A percentile compares a stretch with the other conserved stretches of the same genome.
Conservation (phyloP, 2,888 invertebrate species). For the Megamerina dolium region DNA sequence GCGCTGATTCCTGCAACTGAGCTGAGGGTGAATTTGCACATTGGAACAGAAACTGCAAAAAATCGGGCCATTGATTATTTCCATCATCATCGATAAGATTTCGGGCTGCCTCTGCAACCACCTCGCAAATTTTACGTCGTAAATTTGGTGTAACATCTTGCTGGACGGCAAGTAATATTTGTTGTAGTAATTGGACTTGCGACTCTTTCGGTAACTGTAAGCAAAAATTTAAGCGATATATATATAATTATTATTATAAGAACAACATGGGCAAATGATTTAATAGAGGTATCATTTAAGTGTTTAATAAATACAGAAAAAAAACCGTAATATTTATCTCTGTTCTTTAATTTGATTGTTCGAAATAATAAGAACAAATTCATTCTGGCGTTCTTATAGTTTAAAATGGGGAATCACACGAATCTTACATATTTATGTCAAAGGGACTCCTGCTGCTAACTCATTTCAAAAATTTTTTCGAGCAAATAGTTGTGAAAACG, state of each 20-base stretch:
- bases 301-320: too few relatives aligned
- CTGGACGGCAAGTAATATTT: conserved; percentile 78
- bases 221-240: conserved; percentile 1
- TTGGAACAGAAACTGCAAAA: conserved; percentile 90
- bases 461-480: too few relatives aligned
- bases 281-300: too few relatives aligned
- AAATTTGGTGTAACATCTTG: conserved; percentile 73
- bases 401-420: too few relatives aligned
- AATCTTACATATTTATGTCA: too few relatives aligned
- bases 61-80: conserved; percentile 94
- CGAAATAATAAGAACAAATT: too few relatives aligned
- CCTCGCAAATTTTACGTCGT: conserved; percentile 90
- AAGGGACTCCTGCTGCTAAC: too few relatives aligned
- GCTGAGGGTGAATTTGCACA: conserved; percentile 81
- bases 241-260: not conserved
- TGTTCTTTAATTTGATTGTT: too few relatives aligned
- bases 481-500: too few relatives aligned
- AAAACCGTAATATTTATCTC: too few relatives aligned
- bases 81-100: conserved; percentile 94
- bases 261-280: too few relatives aligned
- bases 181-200: conserved; percentile 78
- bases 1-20: conserved; percentile 84
- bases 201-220: conserved; percentile 67
- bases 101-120: conserved; percentile 91
- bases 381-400: too few relatives aligned